These are phyloP conservation scores for Sebastes nivosus DNA, from an alignment of 2,797 vertebrate genomes.

Conservation along the genomic window DNA sequence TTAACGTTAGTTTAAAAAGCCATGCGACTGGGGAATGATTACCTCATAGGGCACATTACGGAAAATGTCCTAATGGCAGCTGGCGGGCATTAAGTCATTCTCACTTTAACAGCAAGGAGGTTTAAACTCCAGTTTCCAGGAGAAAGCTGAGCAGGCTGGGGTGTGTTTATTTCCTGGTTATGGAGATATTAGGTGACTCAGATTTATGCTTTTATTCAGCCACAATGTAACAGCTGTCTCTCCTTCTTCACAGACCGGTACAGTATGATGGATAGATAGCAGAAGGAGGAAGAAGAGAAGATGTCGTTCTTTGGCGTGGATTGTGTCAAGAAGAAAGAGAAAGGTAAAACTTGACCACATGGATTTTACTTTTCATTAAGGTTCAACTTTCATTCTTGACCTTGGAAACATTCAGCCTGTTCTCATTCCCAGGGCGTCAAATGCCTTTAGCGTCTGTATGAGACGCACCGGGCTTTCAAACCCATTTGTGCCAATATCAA, in stretches of 20 bases:
- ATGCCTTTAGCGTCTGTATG: no score
- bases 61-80: conserved; percentile 37
- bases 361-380: not conserved
- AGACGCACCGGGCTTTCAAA: no score
- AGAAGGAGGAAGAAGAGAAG: conserved; percentile 49
- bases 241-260: conserved; percentile 34
- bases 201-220: not conserved
- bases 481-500: no score
- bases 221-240: not conserved
- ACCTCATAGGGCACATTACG: conserved; percentile 51
- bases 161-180: not conserved
- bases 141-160: not conserved
- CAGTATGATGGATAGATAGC: conserved; percentile 64
- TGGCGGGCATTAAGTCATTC: not conserved
- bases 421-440: not conserved
- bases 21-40: not conserved
- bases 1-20: not conserved
- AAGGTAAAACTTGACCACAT: conserved; percentile 35
- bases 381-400: not conserved
- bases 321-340: conserved; percentile 68
- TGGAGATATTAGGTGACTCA: not conserved
- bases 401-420: not conserved
- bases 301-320: conserved; percentile 78
- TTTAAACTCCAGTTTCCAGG: conserved; percentile 2
- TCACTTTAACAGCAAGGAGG: not conserved